Evolutionary conservation across 2,113 vertebrate species (phyloP), one percentile per base, ranked within the genome.

Genomic region (Otus sunia): DNA sequence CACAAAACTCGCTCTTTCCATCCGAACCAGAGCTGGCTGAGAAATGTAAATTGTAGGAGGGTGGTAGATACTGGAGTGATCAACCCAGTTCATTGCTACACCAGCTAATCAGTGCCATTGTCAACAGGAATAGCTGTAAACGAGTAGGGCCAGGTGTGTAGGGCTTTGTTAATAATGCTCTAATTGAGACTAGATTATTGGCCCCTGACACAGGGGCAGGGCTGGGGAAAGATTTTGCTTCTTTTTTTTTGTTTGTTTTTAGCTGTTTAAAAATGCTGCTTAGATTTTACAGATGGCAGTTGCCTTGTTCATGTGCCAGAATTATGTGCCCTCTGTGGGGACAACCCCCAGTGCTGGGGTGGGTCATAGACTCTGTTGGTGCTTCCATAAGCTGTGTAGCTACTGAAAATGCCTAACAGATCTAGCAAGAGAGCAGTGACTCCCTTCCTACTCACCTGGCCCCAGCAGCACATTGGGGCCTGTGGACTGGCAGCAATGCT

Each of bases 91-190:
- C 62, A 8, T 15, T 84, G 84, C 79, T 90, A 50, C 66, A 95
- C 80, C 94, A 93, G 83, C 94, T 96, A 84, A 94, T 97, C 94
- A 96, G 84, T 75, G 84, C 95, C 66, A 95, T 95, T 96, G 92
- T 95, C 87, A 80, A 30, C 80, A 93, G 85, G 55, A 97, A 95
- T 93, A 79, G 94, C 78, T 92, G 73, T 39, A 93, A 96, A 95
- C 1, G 37, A 91, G 62, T 58, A 85, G 79, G 79, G 43, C 90
- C 87, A 96, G 91, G 82, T 92, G 82, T 92, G 84, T 91, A 45
- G 39, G 71, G 34, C 60, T 91, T 86, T 25, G 76, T 80, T 96
- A 96, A 94, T 94, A 89, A 68, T n/a, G 19, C 72, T 60, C 45
- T 89, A 90, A 94, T 91, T 94, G 81, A 88, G 77, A 60, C 47